A percentile compares a stretch with the other conserved stretches of the same genome.
Conservation (phyloP, 1,140 invertebrate genomes). For the Ceratina australensis region DNA sequence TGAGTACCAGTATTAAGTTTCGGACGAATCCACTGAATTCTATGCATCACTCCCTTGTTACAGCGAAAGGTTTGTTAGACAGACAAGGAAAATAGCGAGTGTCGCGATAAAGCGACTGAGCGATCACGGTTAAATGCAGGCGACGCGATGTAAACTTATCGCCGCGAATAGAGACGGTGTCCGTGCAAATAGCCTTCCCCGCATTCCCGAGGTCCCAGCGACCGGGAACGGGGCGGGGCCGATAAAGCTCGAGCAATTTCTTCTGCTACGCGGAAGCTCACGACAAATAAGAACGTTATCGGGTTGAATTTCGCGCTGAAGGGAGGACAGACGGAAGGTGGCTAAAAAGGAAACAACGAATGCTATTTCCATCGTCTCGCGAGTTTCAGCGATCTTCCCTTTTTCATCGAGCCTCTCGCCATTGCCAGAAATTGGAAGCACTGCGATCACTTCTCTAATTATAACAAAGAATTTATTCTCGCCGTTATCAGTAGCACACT, state of each 20-base stretch:
- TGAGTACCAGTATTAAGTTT: too few relatives aligned
- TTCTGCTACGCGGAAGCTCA: constrained; percentile 22
- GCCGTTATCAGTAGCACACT: too few relatives aligned
- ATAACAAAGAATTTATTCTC: too few relatives aligned
- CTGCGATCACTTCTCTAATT: too few relatives aligned
- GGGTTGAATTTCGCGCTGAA: background rate
- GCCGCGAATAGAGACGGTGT: constrained; percentile 9
- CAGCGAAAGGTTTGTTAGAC: too few relatives aligned
- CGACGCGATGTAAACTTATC: constrained; percentile 13
- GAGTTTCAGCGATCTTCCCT: background rate
- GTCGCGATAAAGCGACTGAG: background rate
- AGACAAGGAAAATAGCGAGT: too few relatives aligned
- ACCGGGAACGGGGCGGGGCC: background rate
- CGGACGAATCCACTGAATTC: too few relatives aligned
- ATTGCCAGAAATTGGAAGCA: too few relatives aligned
- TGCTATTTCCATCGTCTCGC: constrained; percentile 11
- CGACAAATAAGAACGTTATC: constrained; percentile 34
- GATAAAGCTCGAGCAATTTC: constrained; percentile 42
- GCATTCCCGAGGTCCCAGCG: background rate
- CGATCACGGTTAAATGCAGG: background rate
- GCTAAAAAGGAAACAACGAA: background rate
- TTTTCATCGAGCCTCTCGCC: too few relatives aligned
- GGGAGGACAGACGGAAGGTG: background rate
- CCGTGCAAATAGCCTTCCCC: constrained; percentile 32
- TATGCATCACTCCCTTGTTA: too few relatives aligned